phyloP scores from a whole-genome alignment of 2,888 invertebrate genomes.

The Agelastica alni region DNA sequence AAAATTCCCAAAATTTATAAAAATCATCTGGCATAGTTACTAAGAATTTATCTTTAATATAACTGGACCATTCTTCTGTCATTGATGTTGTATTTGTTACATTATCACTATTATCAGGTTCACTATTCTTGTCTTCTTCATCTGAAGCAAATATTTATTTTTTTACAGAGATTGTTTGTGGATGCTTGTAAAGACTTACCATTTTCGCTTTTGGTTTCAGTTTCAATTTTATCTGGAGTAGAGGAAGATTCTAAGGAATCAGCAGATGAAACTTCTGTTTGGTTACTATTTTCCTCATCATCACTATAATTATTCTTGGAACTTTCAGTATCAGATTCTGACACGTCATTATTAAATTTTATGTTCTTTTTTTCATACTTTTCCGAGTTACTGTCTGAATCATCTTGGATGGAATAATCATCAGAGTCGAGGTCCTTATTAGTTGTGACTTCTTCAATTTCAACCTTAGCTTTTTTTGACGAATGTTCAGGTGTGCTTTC shows the following conservation, averaged over 20 bases:
- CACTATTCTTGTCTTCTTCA: too few relatives aligned
- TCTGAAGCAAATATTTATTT: too few relatives aligned
- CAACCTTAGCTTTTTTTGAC: slow-evolving; percentile 26
- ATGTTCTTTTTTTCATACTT: slow-evolving; percentile 2
- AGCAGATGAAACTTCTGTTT: neutral
- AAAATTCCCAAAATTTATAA: slow-evolving; percentile 80
- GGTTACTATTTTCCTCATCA: slow-evolving; percentile 22
- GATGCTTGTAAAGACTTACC: neutral
- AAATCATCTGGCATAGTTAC: slow-evolving; percentile 91
- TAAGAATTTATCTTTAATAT: slow-evolving; percentile 75
- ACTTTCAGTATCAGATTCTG: slow-evolving; percentile 34
- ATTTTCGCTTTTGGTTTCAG: neutral
- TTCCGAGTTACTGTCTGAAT: slow-evolving; percentile 2
- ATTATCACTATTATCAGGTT: neutral
- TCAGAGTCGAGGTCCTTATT: slow-evolving; percentile 16
- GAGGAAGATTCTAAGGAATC: neutral
- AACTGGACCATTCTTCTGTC: slow-evolving; percentile 39
- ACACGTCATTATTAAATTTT: slow-evolving; percentile 34
- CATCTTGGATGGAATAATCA: slow-evolving; percentile 5
- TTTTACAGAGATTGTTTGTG: too few relatives aligned
- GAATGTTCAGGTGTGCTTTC: slow-evolving; percentile 21
- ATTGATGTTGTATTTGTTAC: slow-evolving; percentile 1
- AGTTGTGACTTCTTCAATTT: neutral
- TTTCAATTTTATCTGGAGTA: neutral
- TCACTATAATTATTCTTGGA: slow-evolving; percentile 13